phyloP scores from a whole-genome alignment of 2,113 vertebrate species.

The Numenius arquata region DNA sequence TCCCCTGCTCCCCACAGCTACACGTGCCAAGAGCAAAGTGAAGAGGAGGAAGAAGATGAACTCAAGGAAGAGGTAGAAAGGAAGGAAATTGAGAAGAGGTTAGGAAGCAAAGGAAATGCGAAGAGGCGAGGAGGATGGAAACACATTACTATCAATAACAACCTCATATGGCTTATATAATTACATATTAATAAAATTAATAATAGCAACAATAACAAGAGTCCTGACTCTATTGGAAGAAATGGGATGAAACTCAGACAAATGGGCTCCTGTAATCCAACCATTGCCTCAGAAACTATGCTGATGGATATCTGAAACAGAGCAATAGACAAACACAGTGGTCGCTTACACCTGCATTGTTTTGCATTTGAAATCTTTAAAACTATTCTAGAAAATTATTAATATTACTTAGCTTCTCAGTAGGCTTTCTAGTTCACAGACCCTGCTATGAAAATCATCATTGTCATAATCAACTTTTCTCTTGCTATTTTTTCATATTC shows the following conservation, averaged over 20 bases:
- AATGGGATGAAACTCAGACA: background rate
- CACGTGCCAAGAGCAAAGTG: background rate
- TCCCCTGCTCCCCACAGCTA: background rate
- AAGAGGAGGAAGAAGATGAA: background rate
- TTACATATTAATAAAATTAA: background rate
- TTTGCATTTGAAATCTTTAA: background rate
- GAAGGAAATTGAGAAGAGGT: background rate
- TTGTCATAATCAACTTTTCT: background rate
- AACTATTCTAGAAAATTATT: background rate
- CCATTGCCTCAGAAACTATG: background rate
- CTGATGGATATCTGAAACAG: background rate
- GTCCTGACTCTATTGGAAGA: background rate
- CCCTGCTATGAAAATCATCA: background rate
- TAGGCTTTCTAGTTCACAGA: background rate
- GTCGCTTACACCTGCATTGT: background rate
- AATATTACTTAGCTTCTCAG: background rate
- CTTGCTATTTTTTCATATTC: background rate
- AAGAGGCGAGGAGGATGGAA: background rate
- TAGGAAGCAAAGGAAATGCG: background rate
- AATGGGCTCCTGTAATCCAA: background rate
- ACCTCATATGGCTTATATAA: background rate
- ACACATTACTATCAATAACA: background rate
- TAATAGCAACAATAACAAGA: background rate
- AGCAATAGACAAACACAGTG: background rate
- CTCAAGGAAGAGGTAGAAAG: background rate